Conservation (phyloP, 2,797 vertebrate species). For the Phoebastria nigripes region DNA sequence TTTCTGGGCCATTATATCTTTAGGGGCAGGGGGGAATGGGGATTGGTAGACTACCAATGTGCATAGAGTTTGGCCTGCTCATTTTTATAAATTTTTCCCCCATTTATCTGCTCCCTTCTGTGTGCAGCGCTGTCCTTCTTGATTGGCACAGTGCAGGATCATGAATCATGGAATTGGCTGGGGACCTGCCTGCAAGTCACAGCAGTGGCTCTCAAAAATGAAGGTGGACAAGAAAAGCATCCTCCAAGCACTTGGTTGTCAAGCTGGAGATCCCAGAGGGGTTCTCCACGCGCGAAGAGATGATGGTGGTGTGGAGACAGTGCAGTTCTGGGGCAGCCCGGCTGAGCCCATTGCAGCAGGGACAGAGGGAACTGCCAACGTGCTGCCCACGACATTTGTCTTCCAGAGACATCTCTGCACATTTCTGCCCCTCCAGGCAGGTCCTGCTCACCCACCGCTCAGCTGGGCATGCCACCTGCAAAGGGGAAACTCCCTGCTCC, state of each 20-base stretch:
- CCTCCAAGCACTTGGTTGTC: neutral
- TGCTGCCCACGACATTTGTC: rapidly evolving
- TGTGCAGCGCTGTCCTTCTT: neutral
- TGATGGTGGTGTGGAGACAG: neutral
- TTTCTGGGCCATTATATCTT: neutral
- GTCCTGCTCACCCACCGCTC: rapidly evolving
- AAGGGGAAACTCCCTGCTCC: neutral
- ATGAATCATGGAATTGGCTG: neutral
- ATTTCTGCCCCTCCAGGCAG: neutral
- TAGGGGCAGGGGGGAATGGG: rapidly evolving
- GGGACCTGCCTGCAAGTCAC: neutral
- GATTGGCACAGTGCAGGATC: neutral
- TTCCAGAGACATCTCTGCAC: neutral
- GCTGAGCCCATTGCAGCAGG: neutral
- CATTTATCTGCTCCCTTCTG: neutral
- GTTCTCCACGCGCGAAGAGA: neutral
- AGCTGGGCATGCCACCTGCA: rapidly evolving
- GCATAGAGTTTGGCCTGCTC: neutral
- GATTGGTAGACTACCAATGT: neutral
- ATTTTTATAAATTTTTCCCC: neutral
- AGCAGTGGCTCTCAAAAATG: neutral
- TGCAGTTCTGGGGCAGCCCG: neutral
- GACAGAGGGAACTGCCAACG: neutral
- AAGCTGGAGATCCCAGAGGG: neutral
- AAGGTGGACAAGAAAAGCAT: neutral